phyloP scores from a whole-genome alignment of 2,113 vertebrate genomes.

The Scomber scombrus region DNA sequence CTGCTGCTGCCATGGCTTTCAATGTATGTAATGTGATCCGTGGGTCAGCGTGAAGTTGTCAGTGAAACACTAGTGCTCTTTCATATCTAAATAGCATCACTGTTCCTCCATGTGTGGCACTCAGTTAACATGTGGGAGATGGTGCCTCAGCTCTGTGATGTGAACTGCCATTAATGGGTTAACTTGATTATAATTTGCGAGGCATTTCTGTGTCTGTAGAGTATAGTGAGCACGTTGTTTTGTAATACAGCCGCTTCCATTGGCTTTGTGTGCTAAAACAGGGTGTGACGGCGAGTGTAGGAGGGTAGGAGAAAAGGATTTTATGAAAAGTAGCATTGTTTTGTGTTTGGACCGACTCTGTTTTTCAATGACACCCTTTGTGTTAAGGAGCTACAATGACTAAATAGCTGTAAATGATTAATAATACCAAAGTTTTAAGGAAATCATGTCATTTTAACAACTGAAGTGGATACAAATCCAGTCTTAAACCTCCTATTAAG shows the following conservation, averaged over 20 bases:
- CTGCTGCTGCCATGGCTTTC: slow-evolving; percentile 45
- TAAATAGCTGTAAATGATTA: slow-evolving; percentile 3
- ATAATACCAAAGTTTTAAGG: not conserved
- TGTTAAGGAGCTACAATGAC: slow-evolving; percentile 1
- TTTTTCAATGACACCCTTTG: slow-evolving; percentile 60
- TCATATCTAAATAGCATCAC: slow-evolving; percentile 68
- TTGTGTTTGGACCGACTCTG: slow-evolving; percentile 1
- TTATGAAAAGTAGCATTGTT: slow-evolving; percentile 67
- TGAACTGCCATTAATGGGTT: slow-evolving; percentile 63
- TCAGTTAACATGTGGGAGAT: slow-evolving; percentile 44
- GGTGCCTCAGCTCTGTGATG: slow-evolving; percentile 42
- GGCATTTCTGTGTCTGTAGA: slow-evolving; percentile 40
- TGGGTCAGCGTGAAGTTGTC: slow-evolving; percentile 42
- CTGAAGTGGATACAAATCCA: not conserved
- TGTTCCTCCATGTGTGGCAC: slow-evolving; percentile 43
- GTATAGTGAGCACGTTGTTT: slow-evolving; percentile 69
- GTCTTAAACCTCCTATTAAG: accelerated
- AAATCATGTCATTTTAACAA: not conserved
- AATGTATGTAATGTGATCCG: slow-evolving; percentile 57
- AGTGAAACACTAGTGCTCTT: slow-evolving; percentile 60
- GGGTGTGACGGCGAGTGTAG: slow-evolving; percentile 68
- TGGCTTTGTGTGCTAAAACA: slow-evolving; percentile 63
- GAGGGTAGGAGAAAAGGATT: slow-evolving; percentile 53
- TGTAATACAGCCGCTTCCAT: slow-evolving; percentile 49
- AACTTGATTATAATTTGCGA: slow-evolving; percentile 64